A percentile compares a stretch with the other conserved stretches of the same genome.
Evolutionary conservation across 2,113 vertebrate species (phyloP).

Genomic region (Cyprinus carpio): DNA sequence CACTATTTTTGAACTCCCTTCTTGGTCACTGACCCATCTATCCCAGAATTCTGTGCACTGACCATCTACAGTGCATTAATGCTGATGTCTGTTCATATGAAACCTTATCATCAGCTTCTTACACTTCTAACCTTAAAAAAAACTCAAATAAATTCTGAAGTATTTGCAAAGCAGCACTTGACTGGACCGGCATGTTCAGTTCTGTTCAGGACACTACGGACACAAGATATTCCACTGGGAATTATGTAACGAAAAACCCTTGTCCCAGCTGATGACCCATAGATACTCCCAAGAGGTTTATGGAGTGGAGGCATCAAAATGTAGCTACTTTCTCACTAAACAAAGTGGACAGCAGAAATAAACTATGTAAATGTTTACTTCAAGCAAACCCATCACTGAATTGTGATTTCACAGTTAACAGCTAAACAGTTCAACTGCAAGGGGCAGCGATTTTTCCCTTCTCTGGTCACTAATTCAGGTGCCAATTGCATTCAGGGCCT

Average conservation of each 20-base stretch:
- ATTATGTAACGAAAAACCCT: conserved; percentile 62
- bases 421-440: conserved; percentile 68
- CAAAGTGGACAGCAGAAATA: background rate
- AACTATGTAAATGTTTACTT: background rate
- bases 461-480: conserved; percentile 67
- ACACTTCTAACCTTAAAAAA: conserved; percentile 63
- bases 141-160: conserved; percentile 63
- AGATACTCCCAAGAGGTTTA: conserved; percentile 54
- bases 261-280: conserved; percentile 53
- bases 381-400: background rate
- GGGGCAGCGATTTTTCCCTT: conserved; percentile 65
- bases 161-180: conserved; percentile 64
- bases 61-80: background rate
- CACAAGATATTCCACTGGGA: conserved; percentile 58
- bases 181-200: conserved; percentile 56
- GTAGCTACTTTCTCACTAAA: conserved; percentile 33
- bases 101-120: conserved; percentile 7
- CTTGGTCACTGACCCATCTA: background rate
- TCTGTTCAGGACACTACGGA: conserved; percentile 49
- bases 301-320: conserved; percentile 50
- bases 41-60: background rate
- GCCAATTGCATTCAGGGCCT: conserved; percentile 65
- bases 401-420: background rate
- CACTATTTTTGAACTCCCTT: background rate
- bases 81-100: background rate